phyloP scores from a whole-genome alignment of 2,888 invertebrate genomes.

The Drosophila dives region DNA sequence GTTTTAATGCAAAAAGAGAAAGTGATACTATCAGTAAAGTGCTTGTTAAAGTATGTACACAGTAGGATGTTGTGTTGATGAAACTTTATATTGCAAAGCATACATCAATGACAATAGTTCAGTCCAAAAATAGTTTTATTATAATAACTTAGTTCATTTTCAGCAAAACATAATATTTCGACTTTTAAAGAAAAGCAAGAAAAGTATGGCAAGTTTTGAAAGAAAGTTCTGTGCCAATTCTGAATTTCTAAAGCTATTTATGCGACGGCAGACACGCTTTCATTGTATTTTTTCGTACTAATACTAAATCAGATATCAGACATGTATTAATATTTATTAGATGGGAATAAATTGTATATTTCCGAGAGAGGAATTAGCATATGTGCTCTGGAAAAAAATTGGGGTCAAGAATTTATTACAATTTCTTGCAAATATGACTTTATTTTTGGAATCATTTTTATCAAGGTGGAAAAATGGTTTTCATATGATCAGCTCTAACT shows the following conservation, averaged over 20 bases:
- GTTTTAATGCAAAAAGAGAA: not conserved
- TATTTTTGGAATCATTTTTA: not conserved
- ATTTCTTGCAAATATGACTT: not conserved
- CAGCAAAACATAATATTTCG: too few relatives aligned
- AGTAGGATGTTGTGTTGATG: not conserved
- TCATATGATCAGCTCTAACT: not conserved
- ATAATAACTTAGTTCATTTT: not conserved
- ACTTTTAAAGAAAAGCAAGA: not conserved
- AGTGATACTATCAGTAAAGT: not conserved
- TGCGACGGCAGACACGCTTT: not conserved
- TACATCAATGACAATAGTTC: not conserved
- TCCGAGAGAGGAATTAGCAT: fast-evolving
- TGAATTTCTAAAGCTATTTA: not conserved
- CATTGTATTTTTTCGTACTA: not conserved
- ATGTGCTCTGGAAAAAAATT: not conserved
- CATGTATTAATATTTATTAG: not conserved
- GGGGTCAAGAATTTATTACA: not conserved
- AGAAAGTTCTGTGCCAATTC: not conserved
- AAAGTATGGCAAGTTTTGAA: not conserved
- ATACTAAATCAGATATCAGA: not conserved
- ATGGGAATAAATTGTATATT: not conserved
- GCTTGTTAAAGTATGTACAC: not conserved
- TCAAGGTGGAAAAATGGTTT: not conserved
- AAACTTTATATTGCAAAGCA: not conserved
- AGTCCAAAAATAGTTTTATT: not conserved